Evolutionary conservation across 1,140 invertebrate species (phyloP), one percentile per base, ranked within the genome.

Genomic region (Meloidogyne chitwoodi): DNA sequence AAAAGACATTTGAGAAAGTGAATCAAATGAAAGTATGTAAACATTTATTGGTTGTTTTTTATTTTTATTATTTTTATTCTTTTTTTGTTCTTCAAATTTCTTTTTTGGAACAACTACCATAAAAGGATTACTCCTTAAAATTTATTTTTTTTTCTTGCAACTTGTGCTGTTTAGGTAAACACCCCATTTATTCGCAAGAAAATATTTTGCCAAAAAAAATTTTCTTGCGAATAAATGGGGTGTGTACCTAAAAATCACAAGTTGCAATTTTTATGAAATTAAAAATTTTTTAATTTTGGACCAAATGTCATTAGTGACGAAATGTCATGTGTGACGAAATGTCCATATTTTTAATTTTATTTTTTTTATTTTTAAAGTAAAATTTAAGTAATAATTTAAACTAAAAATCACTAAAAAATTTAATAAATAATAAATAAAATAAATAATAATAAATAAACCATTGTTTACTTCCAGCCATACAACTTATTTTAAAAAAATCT

Each of bases 21-120:
- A 96, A 88, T 97, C 95, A 86, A 95, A 93, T 0, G 93, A 94
- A 75, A 94, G 92, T 89, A 96, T 93, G 0, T 95, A 85, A 0
- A 96, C 91, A 85, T 94, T 94, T 10, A 93, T 80, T 68, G 75
- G 34, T 8, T 34, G 4, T 19, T 12, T 19, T 12, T 16, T 27
- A 19, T 31, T n/a, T 56, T 22, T 44, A 19, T 61, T 12, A 65
- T 38, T 66, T 27, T 12, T 26, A 22, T 24, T 27, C 19, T 63
- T 4, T 6, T 19, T 61, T 62, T 79, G n/a, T n/a, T n/a, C 65
- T 24, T 31, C 67, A 3, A 27, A 12, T 31, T 65, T 79, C 0
- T 61, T 34, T 16, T 61, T 73, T 11, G 80, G 74, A 6, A 63
- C 63, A 12, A 70, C 79, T 41, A 61, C 79, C 77, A 66, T 62